These are phyloP conservation scores for Rhingia rostrata DNA, from an alignment of 2,888 invertebrate species.

Conservation along the genomic window DNA sequence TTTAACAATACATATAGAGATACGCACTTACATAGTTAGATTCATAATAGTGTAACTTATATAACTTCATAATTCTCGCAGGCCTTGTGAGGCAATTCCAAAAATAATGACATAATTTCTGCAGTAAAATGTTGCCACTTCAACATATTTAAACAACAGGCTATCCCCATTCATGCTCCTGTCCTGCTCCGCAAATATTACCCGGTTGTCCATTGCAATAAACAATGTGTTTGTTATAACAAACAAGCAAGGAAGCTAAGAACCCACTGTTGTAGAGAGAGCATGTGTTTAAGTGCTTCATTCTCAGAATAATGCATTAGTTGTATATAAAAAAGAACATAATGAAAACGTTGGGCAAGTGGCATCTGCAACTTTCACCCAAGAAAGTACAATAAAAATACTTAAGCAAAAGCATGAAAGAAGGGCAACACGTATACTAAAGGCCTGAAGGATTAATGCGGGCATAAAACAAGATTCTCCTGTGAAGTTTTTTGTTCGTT, in stretches of 20 bases:
- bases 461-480: conserved; percentile 26
- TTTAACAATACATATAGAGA: too few relatives aligned
- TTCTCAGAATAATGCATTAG: conserved; percentile 68
- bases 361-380: conserved; percentile 67
- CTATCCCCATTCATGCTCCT: conserved; percentile 21
- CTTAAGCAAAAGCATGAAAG: conserved; percentile 35
- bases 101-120: conserved; percentile 39
- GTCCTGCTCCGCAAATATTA: conserved; percentile 41
- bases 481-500: conserved; percentile 20
- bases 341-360: conserved; percentile 60
- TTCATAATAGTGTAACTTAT: not conserved
- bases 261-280: conserved; percentile 47
- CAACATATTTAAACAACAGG: conserved; percentile 43
- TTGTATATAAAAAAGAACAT: conserved; percentile 55
- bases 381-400: conserved; percentile 56
- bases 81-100: not conserved
- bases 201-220: conserved; percentile 46
- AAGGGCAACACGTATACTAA: conserved; percentile 44
- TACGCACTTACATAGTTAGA: too few relatives aligned
- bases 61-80: conserved; percentile 16
- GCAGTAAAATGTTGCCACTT: conserved; percentile 34
- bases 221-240: conserved; percentile 61
- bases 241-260: conserved; percentile 39
- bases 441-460: conserved; percentile 54
- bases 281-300: conserved; percentile 65